Conservation (phyloP, 2,797 vertebrate species). For the Poecilia wingei region DNA sequence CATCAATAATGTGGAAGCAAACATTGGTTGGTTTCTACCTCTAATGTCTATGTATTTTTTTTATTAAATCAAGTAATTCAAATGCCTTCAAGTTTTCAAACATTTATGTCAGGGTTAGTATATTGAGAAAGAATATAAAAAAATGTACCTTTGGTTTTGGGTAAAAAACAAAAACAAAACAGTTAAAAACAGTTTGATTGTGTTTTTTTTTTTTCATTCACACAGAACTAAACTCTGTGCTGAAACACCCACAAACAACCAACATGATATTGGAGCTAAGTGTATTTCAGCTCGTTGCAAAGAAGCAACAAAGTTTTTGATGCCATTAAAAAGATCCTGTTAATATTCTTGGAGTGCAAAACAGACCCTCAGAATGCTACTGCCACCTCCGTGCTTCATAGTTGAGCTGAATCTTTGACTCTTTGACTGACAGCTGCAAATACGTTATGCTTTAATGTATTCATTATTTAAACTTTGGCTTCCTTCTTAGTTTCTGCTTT, state of each 20-base stretch:
- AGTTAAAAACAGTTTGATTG: not conserved
- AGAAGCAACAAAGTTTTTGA: not conserved
- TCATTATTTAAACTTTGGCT: not conserved
- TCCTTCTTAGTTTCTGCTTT: not conserved
- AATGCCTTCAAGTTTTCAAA: not conserved
- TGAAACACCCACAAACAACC: not conserved
- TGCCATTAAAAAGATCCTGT: not conserved
- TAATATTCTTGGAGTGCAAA: not conserved
- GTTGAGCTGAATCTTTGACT: not conserved
- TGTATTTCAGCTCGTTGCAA: not conserved
- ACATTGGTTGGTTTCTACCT: not conserved
- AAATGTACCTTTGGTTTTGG: not conserved
- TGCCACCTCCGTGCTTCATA: not conserved
- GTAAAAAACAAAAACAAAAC: not conserved
- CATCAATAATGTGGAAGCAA: not conserved
- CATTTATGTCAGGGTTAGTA: not conserved
- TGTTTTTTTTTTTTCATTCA: not conserved
- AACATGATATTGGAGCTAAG: not conserved
- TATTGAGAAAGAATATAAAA: not conserved
- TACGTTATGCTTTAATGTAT: not conserved
- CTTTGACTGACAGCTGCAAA: not conserved
- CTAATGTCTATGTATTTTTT: not conserved
- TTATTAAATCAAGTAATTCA: not conserved
- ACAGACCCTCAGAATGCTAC: not conserved
- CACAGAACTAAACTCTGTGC: not conserved